Conservation (phyloP, 1,140 invertebrate species). For the Macrocentrus cingulum region DNA sequence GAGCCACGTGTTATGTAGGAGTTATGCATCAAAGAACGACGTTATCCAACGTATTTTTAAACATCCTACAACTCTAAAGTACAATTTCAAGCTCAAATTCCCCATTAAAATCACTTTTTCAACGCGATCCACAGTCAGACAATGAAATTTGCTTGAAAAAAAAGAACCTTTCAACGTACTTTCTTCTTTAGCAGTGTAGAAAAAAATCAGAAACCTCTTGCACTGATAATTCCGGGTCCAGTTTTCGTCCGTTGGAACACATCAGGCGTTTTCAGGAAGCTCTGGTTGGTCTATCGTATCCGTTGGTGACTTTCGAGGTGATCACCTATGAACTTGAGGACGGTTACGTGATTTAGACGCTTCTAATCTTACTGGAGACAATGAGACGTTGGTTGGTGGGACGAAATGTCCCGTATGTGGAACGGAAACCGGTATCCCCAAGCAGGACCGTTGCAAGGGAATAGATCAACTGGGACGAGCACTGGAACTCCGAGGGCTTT, state of each 20-base stretch:
- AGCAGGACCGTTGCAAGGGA: conserved; percentile 51
- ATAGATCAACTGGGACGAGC: not conserved
- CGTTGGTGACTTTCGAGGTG: conserved; percentile 12
- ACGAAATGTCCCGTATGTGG: conserved; percentile 50
- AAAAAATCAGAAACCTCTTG: no score
- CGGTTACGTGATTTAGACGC: conserved; percentile 37
- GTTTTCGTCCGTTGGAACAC: no score
- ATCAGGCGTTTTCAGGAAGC: no score
- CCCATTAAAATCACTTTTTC: no score
- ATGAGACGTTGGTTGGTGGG: conserved; percentile 31
- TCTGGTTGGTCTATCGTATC: not conserved
- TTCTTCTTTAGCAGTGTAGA: no score
- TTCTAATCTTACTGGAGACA: conserved; percentile 19
- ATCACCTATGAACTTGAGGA: conserved; percentile 39
- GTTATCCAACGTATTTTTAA: not conserved
- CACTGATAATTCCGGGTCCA: no score
- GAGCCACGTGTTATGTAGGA: conserved; percentile 46
- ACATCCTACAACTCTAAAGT: not conserved
- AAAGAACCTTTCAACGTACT: no score
- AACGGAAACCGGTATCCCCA: conserved; percentile 54
- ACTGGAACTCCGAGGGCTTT: conserved; percentile 2
- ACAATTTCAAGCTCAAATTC: no score
- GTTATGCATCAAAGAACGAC: conserved; percentile 17
- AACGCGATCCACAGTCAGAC: no score
- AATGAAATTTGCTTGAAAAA: no score